Base-by-base conservation (phyloP, 1,140 invertebrate species). In the roundworm (Caenorhabditis elegans) region DNA sequence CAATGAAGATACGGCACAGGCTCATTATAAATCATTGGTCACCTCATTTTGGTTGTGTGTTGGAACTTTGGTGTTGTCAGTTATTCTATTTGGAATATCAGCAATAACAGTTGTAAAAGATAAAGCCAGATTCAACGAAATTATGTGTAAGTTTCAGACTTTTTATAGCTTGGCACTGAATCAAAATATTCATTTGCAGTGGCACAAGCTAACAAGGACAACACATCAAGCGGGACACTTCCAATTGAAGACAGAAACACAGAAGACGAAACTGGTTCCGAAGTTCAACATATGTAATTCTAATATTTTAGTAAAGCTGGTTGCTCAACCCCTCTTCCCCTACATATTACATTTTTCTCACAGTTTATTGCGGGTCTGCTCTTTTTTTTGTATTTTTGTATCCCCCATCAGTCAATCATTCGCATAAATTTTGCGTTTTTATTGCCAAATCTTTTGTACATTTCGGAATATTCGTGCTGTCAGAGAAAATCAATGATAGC, bases 11-110 rank as follows among this genome's bases (percentile, higher is more conserved):
- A 43, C 85, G 31, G 24, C 85, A 34, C 53, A 60, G 26, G 80
- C 43, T 0, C 83, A 83, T 48, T 85, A 75, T 39, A 48, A 85
- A 36, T 85, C 83, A 15, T 51, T 85, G 10, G 76, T 79, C n/a
- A 78, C 39, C 15, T 78, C 85, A 6, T 85, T 85, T 76, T 83
- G 78, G 55, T n/a, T 85, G 17, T 81, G 82, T 10, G 83, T 78
- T 49, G 76, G 48, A 36, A 48, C 84, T 22, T 60, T 85, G 13
- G 24, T 83, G 2, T 10, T 85, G 26, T 79, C 83, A 3, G 84
- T 82, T 8, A 39, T 80, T 47, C 76, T 85, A 13, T 85, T 70
- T 77, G 46, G 55, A 51, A 76, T 78, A 11, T 76, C 83, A 2
- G 80, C 85, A 19, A n/a, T 83, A 15, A 78, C 77, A 11, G 31